A percentile compares a stretch with the other conserved stretches of the same genome.
Evolutionary conservation across 1,140 invertebrate species (phyloP).

Genomic region (Lepeophtheirus salmonis): DNA sequence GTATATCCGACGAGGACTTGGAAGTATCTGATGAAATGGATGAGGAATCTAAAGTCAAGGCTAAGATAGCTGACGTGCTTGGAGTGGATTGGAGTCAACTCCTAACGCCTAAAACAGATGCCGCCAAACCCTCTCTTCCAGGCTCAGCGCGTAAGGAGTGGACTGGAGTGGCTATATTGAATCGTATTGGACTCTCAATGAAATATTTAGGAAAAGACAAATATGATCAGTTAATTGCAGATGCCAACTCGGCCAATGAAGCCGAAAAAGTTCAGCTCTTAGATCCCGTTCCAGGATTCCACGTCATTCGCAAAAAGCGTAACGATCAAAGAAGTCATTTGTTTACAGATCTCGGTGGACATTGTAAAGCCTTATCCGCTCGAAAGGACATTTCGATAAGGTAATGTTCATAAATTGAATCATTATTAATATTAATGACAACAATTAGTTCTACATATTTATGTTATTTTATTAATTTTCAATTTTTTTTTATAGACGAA

Average conservation of each 20-base stretch:
- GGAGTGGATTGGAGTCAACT: slow-evolving; percentile 12
- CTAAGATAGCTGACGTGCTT: slow-evolving; percentile 6
- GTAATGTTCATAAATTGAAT: no score
- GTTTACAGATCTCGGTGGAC: not conserved
- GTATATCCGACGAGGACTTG: slow-evolving; percentile 13
- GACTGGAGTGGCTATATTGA: not conserved
- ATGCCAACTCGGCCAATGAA: not conserved
- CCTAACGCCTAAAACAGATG: not conserved
- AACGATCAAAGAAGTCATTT: not conserved
- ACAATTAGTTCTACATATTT: no score
- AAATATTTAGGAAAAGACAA: not conserved
- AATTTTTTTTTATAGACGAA: not conserved
- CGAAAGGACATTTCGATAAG: not conserved
- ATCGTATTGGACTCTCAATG: not conserved
- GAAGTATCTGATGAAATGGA: slow-evolving; percentile 7
- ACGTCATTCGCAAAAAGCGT: not conserved
- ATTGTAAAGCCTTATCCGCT: not conserved
- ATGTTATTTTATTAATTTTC: not conserved
- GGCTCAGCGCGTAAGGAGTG: not conserved
- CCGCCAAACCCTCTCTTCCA: not conserved
- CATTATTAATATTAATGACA: no score
- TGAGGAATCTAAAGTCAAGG: slow-evolving; percentile 4
- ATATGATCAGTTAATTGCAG: not conserved
- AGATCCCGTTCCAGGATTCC: not conserved
- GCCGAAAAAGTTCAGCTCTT: not conserved